Percentiles rank a stretch among this genome's conserved stretches.
These are phyloP conservation scores for Eurypyga helias DNA, from an alignment of 2,113 vertebrate genomes.

Conservation along the genomic window DNA sequence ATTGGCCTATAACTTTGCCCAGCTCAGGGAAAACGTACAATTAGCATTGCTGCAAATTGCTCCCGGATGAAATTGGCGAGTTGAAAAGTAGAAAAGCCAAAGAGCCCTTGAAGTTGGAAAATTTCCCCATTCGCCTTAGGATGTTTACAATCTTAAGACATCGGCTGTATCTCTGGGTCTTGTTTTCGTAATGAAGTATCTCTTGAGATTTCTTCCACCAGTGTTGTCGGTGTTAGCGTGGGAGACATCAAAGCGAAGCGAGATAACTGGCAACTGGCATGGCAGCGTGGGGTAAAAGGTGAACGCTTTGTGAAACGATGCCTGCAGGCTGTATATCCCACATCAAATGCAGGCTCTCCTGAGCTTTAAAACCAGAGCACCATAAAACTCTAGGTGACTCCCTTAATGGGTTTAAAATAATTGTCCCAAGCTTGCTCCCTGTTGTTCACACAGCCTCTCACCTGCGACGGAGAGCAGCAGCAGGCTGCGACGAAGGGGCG, in stretches of 20 bases:
- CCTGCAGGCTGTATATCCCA: conserved; percentile 13
- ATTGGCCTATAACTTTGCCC: conserved; percentile 37
- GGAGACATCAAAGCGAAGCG: neutral
- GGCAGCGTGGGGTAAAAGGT: conserved; percentile 5
- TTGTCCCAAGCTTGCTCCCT: neutral
- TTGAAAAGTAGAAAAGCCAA: neutral
- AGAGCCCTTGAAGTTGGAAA: neutral
- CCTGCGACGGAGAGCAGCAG: neutral
- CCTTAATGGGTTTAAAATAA: conserved; percentile 26
- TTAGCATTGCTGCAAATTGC: neutral
- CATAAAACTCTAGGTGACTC: conserved; percentile 23
- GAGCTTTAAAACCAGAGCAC: conserved; percentile 11
- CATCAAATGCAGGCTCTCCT: neutral
- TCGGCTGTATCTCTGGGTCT: neutral
- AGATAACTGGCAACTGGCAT: neutral
- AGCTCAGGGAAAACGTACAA: conserved; percentile 15
- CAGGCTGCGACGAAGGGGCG: neutral
- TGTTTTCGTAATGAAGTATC: neutral
- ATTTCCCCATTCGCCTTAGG: neutral
- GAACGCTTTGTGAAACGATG: neutral
- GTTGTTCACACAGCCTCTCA: neutral
- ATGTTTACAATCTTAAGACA: neutral
- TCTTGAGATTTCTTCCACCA: neutral
- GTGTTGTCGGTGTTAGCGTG: rapidly evolving
- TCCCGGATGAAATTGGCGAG: neutral